Conservation (phyloP, 2,113 vertebrate species). For the Perca flavescens region DNA sequence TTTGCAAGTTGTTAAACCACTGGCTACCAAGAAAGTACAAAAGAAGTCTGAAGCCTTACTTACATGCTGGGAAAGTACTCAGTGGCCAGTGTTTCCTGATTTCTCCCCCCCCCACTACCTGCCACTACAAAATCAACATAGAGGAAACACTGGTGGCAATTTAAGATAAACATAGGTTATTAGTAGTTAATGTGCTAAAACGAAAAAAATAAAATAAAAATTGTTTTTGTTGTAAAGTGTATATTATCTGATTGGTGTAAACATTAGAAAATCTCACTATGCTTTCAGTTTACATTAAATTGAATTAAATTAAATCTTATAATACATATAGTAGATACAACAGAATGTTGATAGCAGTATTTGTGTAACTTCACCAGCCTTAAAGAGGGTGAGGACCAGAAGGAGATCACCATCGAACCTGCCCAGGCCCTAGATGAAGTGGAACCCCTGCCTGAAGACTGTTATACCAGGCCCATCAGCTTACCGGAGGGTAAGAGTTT, state of each 20-base stretch:
- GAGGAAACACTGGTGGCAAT: not conserved
- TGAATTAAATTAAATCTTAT: not conserved
- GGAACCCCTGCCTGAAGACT: slow-evolving; percentile 97
- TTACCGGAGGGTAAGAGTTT: slow-evolving; percentile 91
- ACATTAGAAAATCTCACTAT: not conserved
- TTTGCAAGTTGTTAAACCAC: not conserved
- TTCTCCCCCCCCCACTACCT: too few species aligned
- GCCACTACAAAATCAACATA: too few species aligned
- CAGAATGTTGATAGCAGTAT: slow-evolving; percentile 20
- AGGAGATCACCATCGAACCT: slow-evolving; percentile 95
- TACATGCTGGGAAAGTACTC: not conserved
- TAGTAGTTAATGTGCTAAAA: not conserved
- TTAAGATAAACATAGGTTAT: not conserved
- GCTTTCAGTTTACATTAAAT: not conserved
- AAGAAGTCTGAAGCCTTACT: not conserved
- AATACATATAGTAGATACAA: not conserved
- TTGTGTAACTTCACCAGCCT: slow-evolving; percentile 81
- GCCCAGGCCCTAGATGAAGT: slow-evolving; percentile 96
- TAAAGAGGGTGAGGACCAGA: slow-evolving; percentile 98
- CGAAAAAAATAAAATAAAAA: too few species aligned
- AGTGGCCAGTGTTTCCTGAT: too few species aligned
- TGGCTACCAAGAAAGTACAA: not conserved
- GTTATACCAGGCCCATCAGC: slow-evolving; percentile 93
- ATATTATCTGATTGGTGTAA: not conserved
- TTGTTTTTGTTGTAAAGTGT: too few species aligned